These are phyloP conservation scores for Cotesia typhae DNA, from an alignment of 1,140 invertebrate species.

Conservation along the genomic window DNA sequence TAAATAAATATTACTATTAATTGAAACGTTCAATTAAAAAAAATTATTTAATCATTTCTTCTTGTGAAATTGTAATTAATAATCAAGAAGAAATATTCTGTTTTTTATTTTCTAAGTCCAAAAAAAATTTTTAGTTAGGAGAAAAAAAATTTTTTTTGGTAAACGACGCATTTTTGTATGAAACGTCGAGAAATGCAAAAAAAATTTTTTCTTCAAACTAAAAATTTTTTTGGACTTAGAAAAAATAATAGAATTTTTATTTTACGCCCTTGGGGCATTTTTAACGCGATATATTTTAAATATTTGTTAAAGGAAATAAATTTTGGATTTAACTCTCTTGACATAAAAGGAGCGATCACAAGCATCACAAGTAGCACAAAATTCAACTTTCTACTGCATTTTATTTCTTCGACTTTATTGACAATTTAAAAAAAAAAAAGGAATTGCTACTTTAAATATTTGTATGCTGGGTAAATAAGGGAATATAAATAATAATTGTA, in stretches of 20 bases:
- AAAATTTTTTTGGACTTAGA: too few relatives aligned
- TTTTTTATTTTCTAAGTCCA: too few relatives aligned
- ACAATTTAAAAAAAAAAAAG: not conserved
- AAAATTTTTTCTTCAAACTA: too few relatives aligned
- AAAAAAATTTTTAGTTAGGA: too few relatives aligned
- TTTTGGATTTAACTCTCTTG: conserved; percentile 25
- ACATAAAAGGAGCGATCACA: conserved; percentile 30
- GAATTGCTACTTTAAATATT: not conserved
- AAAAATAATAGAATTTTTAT: too few relatives aligned
- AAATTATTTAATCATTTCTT: not conserved
- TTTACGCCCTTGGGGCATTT: too few relatives aligned
- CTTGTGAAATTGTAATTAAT: not conserved
- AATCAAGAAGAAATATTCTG: not conserved
- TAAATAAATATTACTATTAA: not conserved
- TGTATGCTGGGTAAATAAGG: not conserved
- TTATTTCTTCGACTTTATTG: conserved; percentile 10
- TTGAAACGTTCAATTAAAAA: not conserved
- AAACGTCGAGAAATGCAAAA: too few relatives aligned
- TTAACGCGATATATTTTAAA: too few relatives aligned
- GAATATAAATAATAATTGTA: not conserved
- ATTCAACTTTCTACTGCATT: conserved; percentile 33
- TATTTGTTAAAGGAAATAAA: conserved; percentile 2
- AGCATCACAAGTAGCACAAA: conserved; percentile 29
- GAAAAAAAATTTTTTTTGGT: too few relatives aligned
- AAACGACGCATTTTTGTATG: too few relatives aligned